These are phyloP conservation scores for Sciurus vulgaris DNA, from an alignment of 2,797 vertebrate genomes.

Conservation along the genomic window DNA sequence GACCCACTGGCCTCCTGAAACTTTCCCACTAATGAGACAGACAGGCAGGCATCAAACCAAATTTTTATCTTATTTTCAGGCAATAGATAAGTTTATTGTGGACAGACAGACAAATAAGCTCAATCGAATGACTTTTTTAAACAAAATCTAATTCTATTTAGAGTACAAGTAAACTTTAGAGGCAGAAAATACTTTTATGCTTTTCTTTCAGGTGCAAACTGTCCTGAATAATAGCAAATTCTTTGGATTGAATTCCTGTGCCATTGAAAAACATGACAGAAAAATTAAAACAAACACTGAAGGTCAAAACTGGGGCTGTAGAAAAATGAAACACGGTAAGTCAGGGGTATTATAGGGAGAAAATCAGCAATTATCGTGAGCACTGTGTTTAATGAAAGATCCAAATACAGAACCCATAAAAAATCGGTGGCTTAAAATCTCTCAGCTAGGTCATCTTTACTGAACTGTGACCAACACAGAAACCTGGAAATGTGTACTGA, in stretches of 20 bases:
- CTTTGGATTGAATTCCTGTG: slow-evolving; percentile 44
- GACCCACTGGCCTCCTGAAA: background rate
- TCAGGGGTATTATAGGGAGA: slow-evolving; percentile 21
- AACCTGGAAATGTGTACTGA: background rate
- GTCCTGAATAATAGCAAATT: slow-evolving; percentile 62
- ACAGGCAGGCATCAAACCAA: background rate
- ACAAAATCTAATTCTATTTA: slow-evolving; percentile 55
- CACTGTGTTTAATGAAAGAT: background rate
- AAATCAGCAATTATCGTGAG: background rate
- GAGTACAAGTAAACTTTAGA: slow-evolving; percentile 7
- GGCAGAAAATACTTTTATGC: slow-evolving; percentile 58
- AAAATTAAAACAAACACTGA: slow-evolving; percentile 27
- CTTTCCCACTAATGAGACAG: background rate
- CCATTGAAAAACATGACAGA: slow-evolving; percentile 28
- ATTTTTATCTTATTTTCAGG: slow-evolving; percentile 44
- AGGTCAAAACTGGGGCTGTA: background rate
- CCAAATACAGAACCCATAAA: background rate
- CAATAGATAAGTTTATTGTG: slow-evolving; percentile 52
- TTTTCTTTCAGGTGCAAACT: slow-evolving; percentile 44
- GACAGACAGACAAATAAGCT: slow-evolving; percentile 53
- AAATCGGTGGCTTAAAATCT: background rate
- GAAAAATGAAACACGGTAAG: background rate
- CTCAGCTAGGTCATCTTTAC: background rate
- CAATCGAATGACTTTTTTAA: background rate
- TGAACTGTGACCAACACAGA: background rate